phyloP scores from a whole-genome alignment of 2,888 invertebrate species.

The Amphipoea oculea region DNA sequence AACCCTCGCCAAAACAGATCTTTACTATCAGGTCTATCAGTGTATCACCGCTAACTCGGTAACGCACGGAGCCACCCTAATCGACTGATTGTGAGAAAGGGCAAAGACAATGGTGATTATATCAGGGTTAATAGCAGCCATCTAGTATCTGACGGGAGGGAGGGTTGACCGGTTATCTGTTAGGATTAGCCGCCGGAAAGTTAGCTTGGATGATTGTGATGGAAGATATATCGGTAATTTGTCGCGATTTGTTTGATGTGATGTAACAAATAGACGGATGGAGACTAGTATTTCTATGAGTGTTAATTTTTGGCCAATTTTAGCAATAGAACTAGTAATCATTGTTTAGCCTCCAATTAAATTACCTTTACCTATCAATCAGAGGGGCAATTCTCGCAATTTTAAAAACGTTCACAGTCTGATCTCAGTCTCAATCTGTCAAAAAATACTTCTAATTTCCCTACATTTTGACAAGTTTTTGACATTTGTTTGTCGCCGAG shows the following conservation, averaged over 20 bases:
- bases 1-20: constrained; percentile 55
- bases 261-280: neutral
- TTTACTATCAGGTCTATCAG: constrained; percentile 48
- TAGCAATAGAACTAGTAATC: neutral
- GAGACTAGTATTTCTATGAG: neutral
- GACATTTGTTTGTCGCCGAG: no score
- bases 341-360: neutral
- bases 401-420: no score
- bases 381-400: no score
- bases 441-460: no score
- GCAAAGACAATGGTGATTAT: constrained; percentile 88
- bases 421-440: no score
- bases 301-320: neutral
- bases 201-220: constrained; percentile 68
- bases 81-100: constrained; percentile 84
- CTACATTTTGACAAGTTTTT: no score
- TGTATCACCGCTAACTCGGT: constrained; percentile 43
- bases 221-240: constrained; percentile 60
- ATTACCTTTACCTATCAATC: neutral
- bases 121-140: constrained; percentile 88
- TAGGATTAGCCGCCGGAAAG: constrained; percentile 80
- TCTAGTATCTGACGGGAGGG: constrained; percentile 74
- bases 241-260: constrained; percentile 22
- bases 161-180: constrained; percentile 77
- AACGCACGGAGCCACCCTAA: constrained; percentile 60